A percentile compares a stretch with the other conserved stretches of the same genome.
phyloP scores from a whole-genome alignment of 2,797 vertebrate genomes.

The Pseudotriccus pelzelni region DNA sequence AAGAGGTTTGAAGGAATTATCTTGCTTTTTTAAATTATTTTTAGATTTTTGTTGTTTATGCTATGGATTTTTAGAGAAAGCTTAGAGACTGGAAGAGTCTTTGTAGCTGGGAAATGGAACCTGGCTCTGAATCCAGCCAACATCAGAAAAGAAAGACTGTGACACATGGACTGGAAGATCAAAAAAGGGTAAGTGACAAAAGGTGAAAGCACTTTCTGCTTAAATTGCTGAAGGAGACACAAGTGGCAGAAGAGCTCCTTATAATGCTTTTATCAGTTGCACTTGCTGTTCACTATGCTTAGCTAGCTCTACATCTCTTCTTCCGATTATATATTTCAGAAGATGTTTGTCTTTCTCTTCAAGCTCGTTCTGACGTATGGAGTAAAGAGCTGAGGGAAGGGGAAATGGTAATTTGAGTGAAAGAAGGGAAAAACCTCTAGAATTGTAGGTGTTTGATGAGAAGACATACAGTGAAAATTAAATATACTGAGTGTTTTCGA shows the following conservation, averaged over 20 bases:
- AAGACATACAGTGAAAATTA: not conserved
- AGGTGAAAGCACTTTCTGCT: not conserved
- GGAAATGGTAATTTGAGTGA: not conserved
- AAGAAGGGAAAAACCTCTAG: not conserved
- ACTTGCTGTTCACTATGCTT: not conserved
- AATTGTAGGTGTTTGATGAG: not conserved
- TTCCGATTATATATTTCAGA: not conserved
- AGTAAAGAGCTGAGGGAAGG: not conserved
- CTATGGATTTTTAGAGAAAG: conserved; percentile 74
- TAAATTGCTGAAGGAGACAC: conserved; percentile 1
- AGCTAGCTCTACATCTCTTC: not conserved
- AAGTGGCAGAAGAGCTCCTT: not conserved
- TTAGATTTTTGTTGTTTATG: conserved; percentile 40
- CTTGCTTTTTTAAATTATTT: not conserved
- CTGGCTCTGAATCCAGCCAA: conserved; percentile 85
- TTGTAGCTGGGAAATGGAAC: conserved; percentile 88
- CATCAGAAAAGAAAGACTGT: conserved; percentile 88
- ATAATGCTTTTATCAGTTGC: conserved; percentile 20
- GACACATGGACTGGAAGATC: conserved; percentile 94
- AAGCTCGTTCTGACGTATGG: not conserved
- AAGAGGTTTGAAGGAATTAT: conserved; percentile 59
- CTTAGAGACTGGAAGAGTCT: conserved; percentile 63
- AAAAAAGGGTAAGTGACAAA: conserved; percentile 90
- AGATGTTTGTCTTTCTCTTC: not conserved
- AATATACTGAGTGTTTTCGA: not conserved